These are phyloP conservation scores for Pseudochirops corinnae DNA, from an alignment of 2,797 vertebrate species.

Conservation along the genomic window DNA sequence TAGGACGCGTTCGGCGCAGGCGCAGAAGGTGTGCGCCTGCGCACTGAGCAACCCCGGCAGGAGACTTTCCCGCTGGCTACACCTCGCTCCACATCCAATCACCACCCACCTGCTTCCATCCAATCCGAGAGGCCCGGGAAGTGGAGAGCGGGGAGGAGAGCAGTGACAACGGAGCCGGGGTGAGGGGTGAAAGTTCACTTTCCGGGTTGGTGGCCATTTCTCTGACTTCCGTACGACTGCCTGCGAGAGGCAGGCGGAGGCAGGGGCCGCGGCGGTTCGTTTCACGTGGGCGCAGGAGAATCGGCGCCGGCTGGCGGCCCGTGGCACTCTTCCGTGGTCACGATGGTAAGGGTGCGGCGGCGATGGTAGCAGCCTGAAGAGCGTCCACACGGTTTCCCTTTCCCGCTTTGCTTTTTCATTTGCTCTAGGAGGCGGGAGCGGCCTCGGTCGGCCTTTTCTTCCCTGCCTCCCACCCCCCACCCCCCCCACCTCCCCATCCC, in stretches of 20 bases:
- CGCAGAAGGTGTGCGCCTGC: too few species aligned
- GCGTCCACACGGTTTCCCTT: neutral
- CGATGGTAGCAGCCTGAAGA: accelerated
- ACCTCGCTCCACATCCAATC: slow-evolving; percentile 66
- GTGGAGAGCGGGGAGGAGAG: neutral
- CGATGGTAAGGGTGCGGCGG: slow-evolving; percentile 80
- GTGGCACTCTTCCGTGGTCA: slow-evolving; percentile 32
- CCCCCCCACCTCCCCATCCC: too few species aligned
- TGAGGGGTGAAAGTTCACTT: slow-evolving; percentile 61
- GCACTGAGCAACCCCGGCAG: neutral
- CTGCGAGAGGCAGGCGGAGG: slow-evolving; percentile 57
- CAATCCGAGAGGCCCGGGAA: slow-evolving; percentile 54
- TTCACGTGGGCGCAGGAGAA: neutral
- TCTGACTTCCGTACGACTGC: neutral
- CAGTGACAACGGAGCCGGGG: neutral
- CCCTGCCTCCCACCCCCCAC: neutral
- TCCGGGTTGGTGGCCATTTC: slow-evolving; percentile 78
- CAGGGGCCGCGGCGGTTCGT: accelerated
- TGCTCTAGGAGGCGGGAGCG: neutral
- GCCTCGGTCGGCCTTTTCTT: neutral
- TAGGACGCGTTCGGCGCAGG: neutral
- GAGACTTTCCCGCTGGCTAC: neutral
- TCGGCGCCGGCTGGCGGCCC: neutral
- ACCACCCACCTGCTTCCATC: neutral
- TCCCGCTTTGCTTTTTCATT: slow-evolving; percentile 67